Evolutionary conservation across 2,888 invertebrate species (phyloP), one percentile per base, ranked within the genome.

Genomic region (Andrena fulva): DNA sequence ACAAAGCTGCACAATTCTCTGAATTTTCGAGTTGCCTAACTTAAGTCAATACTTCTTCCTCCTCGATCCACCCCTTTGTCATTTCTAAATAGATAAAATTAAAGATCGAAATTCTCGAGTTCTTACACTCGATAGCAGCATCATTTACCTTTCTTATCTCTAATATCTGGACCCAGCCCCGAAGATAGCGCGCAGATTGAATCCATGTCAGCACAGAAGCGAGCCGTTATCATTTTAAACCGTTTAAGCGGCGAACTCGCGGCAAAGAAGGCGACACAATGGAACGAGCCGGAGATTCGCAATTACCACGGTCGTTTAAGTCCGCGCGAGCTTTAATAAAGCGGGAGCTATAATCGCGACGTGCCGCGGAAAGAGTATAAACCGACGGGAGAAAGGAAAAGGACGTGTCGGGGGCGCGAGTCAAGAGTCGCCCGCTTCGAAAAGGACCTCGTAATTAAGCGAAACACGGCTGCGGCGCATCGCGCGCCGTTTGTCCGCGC

Each of bases 381-480:
- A n/a, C 10, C 12, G 10, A 6, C 52, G 31, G 8, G 59, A 12
- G 59, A 27, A n/a, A 50, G 59, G 35, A 31, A 24, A 35, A 54
- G 35, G 42, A 50, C n/a, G 20, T 48, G 63, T 48, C 29, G 12
- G 3, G 54, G 68, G 29, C 29, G 31, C 48, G 60, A 74, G 80
- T 62, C 33, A 68, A 54, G 82, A 82, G 73, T 59, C 59, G 77
- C 62, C 48, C 50, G 73, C 60, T 80, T 80, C 62, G 70, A 54
- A 69, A 68, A 79, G 76, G 82, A 72, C 62, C 68, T 24, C 69
- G 81, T 72, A 81, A 86, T 85, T 86, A 86, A 84, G 77, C 79
- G 66, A 80, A 77, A 72, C 60, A 33, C 60, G 56, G 54, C 54
- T 67, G 29, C 72, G 64, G 20, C 52, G 42, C 64, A 42, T 60